Evolutionary conservation across 2,113 vertebrate species (phyloP).

Genomic region (Puma concolor): DNA sequence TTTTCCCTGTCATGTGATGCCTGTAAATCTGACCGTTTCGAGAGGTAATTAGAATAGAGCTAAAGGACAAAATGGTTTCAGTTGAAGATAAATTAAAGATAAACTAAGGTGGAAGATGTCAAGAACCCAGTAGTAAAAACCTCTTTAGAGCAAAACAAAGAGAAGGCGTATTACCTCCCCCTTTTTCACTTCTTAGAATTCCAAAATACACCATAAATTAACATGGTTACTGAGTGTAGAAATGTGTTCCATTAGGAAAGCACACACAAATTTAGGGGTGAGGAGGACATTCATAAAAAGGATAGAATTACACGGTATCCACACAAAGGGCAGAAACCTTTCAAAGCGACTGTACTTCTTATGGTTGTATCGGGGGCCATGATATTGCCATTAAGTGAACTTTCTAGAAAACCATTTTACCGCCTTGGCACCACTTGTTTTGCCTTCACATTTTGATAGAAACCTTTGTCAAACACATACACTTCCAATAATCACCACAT

Average conservation of each 20-base stretch:
- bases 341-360: not conserved
- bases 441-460: not conserved
- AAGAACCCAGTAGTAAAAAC: constrained; percentile 48
- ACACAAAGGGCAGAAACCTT: not conserved
- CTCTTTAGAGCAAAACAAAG: constrained; percentile 61
- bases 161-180: not conserved
- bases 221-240: not conserved
- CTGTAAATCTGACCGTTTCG: constrained; percentile 54
- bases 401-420: constrained; percentile 31
- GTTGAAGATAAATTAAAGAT: constrained; percentile 63
- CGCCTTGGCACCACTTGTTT: not conserved
- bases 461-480: not conserved
- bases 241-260: constrained; percentile 46
- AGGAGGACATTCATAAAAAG: constrained; percentile 20
- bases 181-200: constrained; percentile 7
- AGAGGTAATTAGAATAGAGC: constrained; percentile 57
- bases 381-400: not conserved
- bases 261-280: constrained; percentile 10
- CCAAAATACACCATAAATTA: constrained; percentile 58
- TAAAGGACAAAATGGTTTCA: constrained; percentile 65
- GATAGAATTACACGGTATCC: constrained; percentile 3
- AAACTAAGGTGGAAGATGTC: constrained; percentile 63
- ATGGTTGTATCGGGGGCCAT: not conserved
- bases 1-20: constrained; percentile 38
- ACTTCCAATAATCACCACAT: not conserved